Conservation (phyloP, 2,113 vertebrate species). For the Nettapus auritus region DNA sequence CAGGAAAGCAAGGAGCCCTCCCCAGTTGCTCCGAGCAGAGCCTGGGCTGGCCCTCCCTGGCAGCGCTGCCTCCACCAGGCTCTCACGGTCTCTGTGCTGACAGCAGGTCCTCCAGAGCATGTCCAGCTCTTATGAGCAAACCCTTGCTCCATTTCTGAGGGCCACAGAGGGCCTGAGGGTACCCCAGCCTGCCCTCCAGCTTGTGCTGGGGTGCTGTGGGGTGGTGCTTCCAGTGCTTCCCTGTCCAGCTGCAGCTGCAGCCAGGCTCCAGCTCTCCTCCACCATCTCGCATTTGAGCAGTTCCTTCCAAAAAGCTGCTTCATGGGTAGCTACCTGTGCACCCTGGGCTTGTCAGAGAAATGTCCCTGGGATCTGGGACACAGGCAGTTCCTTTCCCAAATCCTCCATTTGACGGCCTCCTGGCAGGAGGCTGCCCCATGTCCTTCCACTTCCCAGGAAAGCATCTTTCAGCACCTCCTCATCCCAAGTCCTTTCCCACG, state of each 20-base stretch:
- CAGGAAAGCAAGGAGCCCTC: background rate
- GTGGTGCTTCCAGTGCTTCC: background rate
- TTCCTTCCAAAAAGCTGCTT: background rate
- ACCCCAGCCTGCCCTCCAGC: fast-evolving
- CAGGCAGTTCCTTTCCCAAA: background rate
- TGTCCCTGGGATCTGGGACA: background rate
- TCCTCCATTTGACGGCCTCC: background rate
- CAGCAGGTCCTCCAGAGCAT: background rate
- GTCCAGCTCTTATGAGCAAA: background rate
- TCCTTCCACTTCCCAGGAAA: background rate
- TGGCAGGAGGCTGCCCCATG: background rate
- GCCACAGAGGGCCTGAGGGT: no score
- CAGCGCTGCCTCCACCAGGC: background rate
- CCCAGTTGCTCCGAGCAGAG: background rate
- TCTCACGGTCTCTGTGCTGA: fast-evolving
- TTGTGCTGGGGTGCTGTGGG: no score
- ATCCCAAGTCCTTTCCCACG: background rate
- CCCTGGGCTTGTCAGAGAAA: background rate
- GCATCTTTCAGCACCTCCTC: background rate
- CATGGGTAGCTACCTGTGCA: background rate
- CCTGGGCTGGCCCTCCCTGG: background rate
- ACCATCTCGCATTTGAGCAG: background rate
- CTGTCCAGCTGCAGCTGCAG: background rate
- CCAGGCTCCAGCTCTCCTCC: background rate
- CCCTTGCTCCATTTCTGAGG: background rate